Evolutionary conservation across 2,113 vertebrate species (phyloP).

Genomic region (Jaculus jaculus): DNA sequence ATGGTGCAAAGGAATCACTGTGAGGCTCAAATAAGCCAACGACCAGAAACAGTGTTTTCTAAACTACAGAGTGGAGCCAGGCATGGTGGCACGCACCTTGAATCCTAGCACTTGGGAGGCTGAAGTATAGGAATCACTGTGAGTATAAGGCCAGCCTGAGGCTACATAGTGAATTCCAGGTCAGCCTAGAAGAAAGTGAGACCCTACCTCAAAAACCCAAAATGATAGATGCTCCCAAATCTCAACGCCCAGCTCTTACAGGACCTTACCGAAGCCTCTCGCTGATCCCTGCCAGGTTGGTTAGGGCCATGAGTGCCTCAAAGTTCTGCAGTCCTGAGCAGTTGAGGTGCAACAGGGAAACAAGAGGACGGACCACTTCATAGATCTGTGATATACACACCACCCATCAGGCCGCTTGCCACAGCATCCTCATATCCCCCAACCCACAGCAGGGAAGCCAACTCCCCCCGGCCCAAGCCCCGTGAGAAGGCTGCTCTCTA

Average conservation of each 20-base stretch:
- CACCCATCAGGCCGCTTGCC: not conserved
- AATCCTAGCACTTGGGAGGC: too few relatives aligned
- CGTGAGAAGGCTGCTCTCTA: not conserved
- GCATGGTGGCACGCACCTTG: too few relatives aligned
- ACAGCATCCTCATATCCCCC: accelerated
- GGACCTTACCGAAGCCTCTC: constrained; percentile 92
- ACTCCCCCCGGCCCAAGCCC: not conserved
- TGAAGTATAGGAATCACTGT: too few relatives aligned
- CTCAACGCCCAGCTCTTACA: not conserved
- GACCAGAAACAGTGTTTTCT: not conserved
- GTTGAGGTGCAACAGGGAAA: constrained; percentile 91
- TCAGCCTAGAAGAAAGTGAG: too few relatives aligned
- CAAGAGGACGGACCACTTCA: constrained; percentile 94
- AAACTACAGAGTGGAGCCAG: too few relatives aligned
- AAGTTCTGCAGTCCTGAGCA: constrained; percentile 96
- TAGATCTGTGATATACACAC: constrained; percentile 87
- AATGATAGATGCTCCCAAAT: not conserved
- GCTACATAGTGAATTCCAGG: too few relatives aligned
- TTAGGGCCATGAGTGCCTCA: constrained; percentile 97
- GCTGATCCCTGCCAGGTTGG: constrained; percentile 95
- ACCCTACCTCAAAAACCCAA: too few relatives aligned
- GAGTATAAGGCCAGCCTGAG: too few relatives aligned
- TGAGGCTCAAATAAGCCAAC: not conserved
- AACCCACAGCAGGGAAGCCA: not conserved
- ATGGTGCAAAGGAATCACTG: not conserved